A percentile compares a stretch with the other conserved stretches of the same genome.
Evolutionary conservation across 2,888 invertebrate species (phyloP).

Genomic region (Nesidiocoris tenuis): DNA sequence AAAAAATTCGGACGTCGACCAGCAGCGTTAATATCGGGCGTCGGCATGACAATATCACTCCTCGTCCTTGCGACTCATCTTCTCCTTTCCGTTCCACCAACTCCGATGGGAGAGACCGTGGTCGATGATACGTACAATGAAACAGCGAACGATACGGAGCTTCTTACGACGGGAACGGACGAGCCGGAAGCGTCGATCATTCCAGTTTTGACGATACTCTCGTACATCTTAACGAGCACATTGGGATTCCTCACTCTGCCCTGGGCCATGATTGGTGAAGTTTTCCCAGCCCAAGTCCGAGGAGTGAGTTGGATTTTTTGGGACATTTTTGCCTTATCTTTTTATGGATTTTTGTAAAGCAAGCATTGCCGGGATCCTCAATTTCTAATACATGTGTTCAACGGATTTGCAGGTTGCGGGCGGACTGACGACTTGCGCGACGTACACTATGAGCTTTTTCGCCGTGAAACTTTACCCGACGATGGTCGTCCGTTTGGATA

Average conservation of each 20-base stretch:
- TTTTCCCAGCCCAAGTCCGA: slow-evolving; percentile 59
- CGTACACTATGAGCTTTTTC: slow-evolving; percentile 59
- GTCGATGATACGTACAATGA: slow-evolving; percentile 46
- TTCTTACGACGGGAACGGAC: slow-evolving; percentile 18
- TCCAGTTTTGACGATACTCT: slow-evolving; percentile 49
- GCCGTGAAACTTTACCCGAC: slow-evolving; percentile 58
- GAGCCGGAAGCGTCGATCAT: slow-evolving; percentile 44
- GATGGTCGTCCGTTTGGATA: slow-evolving; percentile 47
- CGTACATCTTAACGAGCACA: slow-evolving; percentile 56
- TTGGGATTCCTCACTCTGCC: slow-evolving; percentile 61
- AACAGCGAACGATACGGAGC: slow-evolving; percentile 25
- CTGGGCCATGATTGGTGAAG: slow-evolving; percentile 61
- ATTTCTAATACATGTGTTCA: no score
- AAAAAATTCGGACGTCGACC: slow-evolving; percentile 49
- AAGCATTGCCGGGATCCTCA: no score
- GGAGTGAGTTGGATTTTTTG: slow-evolving; percentile 53
- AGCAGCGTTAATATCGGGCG: slow-evolving; percentile 57
- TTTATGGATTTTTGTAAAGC: no score
- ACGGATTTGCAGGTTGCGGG: slow-evolving; percentile 52
- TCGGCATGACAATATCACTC: slow-evolving; percentile 60
- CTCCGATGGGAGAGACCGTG: neutral
- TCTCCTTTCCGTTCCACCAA: neutral
- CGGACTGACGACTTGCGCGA: slow-evolving; percentile 57
- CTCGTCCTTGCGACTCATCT: slow-evolving; percentile 46
- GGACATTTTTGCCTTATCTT: no score